A percentile compares a stretch with the other conserved stretches of the same genome.
Conservation (phyloP, 1,140 invertebrate genomes). For the Glomeris maerens region DNA sequence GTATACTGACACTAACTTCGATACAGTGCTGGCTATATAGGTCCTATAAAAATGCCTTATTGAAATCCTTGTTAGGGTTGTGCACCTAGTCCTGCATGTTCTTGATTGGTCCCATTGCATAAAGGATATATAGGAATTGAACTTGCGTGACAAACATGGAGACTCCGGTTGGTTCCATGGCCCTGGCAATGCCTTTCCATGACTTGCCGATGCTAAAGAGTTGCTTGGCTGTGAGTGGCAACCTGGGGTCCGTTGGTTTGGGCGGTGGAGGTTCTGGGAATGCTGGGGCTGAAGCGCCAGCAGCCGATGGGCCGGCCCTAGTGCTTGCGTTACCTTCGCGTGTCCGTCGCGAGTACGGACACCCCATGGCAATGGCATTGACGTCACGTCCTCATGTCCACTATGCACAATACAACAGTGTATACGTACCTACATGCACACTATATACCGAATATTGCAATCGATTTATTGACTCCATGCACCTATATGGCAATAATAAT, state of each 20-base stretch:
- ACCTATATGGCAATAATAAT: no score
- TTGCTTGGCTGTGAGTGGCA: conserved; percentile 69
- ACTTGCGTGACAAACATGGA: conserved; percentile 83
- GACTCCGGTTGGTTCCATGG: conserved; percentile 72
- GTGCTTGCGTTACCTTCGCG: not conserved
- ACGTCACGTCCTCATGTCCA: no score
- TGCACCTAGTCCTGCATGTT: not conserved
- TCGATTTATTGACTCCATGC: no score
- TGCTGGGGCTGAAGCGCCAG: not conserved
- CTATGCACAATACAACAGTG: no score
- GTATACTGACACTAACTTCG: no score
- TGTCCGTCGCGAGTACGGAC: no score
- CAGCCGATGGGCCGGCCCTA: not conserved
- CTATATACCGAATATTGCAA: no score
- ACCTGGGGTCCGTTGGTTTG: conserved; percentile 51
- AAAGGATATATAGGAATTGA: not conserved
- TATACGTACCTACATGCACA: no score
- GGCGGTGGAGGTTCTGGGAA: conserved; percentile 36
- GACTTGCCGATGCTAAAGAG: conserved; percentile 73
- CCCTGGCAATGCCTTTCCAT: conserved; percentile 74
- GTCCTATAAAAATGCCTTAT: not conserved
- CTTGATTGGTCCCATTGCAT: no score
- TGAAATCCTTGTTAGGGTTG: not conserved
- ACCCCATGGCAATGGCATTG: no score
- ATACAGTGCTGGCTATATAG: no score